phyloP scores from a whole-genome alignment of 1,140 invertebrate genomes.

The Drosophila mayri region DNA sequence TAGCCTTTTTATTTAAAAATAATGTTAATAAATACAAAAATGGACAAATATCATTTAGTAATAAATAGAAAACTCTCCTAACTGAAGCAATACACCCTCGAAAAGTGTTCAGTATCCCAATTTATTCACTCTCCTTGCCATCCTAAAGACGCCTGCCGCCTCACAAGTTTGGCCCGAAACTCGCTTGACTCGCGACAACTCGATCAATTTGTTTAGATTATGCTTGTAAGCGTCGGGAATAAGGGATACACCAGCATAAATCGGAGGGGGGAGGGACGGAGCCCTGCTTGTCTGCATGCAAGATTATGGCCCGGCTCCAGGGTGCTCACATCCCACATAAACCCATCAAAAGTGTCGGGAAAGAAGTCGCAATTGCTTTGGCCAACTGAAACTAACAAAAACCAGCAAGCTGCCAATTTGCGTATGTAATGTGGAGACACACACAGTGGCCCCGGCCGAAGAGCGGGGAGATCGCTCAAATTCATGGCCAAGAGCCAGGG shows the following conservation, averaged over 20 bases:
- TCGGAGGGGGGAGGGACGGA: background rate
- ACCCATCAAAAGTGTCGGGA: conserved; percentile 54
- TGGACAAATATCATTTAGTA: background rate
- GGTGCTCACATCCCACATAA: conserved; percentile 23
- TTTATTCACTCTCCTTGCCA: background rate
- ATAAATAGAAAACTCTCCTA: background rate
- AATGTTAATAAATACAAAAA: no score
- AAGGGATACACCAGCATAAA: background rate
- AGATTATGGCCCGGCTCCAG: background rate
- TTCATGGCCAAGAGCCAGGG: conserved; percentile 28
- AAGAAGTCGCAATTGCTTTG: conserved; percentile 47
- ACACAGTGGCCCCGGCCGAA: background rate
- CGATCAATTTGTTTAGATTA: conserved; percentile 72
- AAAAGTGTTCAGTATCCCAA: background rate
- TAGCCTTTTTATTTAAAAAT: no score
- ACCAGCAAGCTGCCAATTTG: conserved; percentile 61
- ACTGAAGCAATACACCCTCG: background rate
- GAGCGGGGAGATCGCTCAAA: conserved; percentile 2
- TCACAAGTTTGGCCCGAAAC: conserved; percentile 26
- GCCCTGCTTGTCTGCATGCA: background rate
- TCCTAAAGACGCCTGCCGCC: background rate
- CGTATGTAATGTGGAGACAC: conserved; percentile 45
- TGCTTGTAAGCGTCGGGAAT: conserved; percentile 30
- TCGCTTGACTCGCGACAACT: conserved; percentile 49
- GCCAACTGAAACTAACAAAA: conserved; percentile 48